phyloP scores from a whole-genome alignment of 2,888 invertebrate genomes.

The Linyphia triangularis region DNA sequence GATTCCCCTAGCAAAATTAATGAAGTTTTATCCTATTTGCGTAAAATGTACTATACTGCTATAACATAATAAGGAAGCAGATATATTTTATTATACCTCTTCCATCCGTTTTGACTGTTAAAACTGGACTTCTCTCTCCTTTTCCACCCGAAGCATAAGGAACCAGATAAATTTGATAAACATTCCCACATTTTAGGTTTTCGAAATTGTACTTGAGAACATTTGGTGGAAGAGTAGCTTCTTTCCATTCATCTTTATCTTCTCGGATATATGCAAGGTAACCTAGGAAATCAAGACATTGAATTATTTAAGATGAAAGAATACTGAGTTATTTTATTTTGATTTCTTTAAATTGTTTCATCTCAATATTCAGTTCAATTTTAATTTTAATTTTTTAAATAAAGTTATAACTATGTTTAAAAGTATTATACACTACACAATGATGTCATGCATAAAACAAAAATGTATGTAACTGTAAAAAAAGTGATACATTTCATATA shows the following conservation, averaged over 20 bases:
- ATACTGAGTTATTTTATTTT: too few species aligned
- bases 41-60: background rate
- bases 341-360: background rate
- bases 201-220: constrained; percentile 46
- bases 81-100: constrained; percentile 30
- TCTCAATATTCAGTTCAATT: background rate
- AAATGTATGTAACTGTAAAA: too few species aligned
- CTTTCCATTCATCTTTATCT: constrained; percentile 70
- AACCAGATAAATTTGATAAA: constrained; percentile 62
- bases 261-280: constrained; percentile 62
- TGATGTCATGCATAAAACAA: too few species aligned
- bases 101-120: constrained; percentile 64
- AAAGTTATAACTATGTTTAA: too few species aligned
- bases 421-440: too few species aligned
- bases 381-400: background rate
- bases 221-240: constrained; percentile 48
- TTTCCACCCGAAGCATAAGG: constrained; percentile 60
- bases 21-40: too few species aligned
- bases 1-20: too few species aligned
- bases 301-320: too few species aligned
- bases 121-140: constrained; percentile 59
- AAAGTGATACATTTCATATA: too few species aligned
- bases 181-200: constrained; percentile 60
- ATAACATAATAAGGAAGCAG: background rate
- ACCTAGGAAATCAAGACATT: constrained; percentile 18